A percentile compares a stretch with the other conserved stretches of the same genome.
Conservation (phyloP, 2,888 invertebrate genomes). For the Drosophila kokeensis region DNA sequence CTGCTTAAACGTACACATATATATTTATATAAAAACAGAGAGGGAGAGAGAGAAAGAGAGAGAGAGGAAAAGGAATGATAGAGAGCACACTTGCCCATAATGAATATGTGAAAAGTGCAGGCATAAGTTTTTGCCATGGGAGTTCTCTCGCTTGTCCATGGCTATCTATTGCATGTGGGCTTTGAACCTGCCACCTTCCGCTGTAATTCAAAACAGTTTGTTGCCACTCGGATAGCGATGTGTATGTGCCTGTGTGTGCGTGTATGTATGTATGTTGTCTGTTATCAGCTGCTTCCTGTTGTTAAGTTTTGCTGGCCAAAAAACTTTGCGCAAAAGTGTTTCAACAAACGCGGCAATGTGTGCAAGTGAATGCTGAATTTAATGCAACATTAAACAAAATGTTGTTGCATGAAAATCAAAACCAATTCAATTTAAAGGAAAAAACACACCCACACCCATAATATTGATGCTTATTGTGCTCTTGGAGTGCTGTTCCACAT, state of each 20-base stretch:
- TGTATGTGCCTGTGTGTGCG: constrained; percentile 18
- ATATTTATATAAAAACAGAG: constrained; percentile 3
- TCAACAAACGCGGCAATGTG: constrained; percentile 24
- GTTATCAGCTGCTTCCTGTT: constrained; percentile 76
- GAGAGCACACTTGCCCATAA: constrained; percentile 32
- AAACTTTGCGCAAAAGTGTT: constrained; percentile 50
- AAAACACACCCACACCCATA: constrained; percentile 10
- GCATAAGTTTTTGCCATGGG: constrained; percentile 56
- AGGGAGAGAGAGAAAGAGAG: not conserved
- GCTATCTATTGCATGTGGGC: constrained; percentile 50
- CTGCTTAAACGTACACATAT: constrained; percentile 13
- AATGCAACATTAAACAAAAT: constrained; percentile 52
- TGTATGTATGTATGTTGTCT: constrained; percentile 13
- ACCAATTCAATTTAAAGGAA: constrained; percentile 58
- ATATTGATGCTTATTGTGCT: constrained; percentile 62
- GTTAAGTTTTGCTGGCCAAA: constrained; percentile 69
- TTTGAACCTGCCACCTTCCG: constrained; percentile 75
- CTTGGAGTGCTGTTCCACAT: constrained; percentile 35
- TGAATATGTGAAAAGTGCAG: constrained; percentile 66
- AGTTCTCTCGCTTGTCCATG: constrained; percentile 7
- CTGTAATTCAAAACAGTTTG: constrained; percentile 74
- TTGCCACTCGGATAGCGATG: constrained; percentile 60
- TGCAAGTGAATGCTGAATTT: constrained; percentile 46
- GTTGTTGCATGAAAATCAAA: constrained; percentile 58
- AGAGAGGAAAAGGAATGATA: not conserved